phyloP scores from a whole-genome alignment of 1,140 invertebrate species.

The Akabosia matsudoensis region DNA sequence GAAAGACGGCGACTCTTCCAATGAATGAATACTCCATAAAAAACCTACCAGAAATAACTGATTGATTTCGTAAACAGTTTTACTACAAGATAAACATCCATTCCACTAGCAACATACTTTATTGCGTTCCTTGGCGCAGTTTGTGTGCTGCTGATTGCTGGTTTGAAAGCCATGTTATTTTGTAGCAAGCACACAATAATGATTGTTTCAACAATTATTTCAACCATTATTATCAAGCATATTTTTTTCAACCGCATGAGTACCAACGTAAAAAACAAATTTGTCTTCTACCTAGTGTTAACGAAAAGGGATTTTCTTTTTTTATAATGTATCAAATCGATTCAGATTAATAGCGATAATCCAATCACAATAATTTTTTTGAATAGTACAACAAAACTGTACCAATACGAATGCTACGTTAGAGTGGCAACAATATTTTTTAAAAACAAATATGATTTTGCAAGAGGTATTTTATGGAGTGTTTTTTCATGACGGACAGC shows the following conservation, averaged over 20 bases:
- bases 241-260: neutral
- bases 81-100: neutral
- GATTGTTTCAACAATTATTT: neutral
- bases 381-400: neutral
- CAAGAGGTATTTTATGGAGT: neutral
- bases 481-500: neutral
- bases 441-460: neutral
- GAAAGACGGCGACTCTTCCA: constrained; percentile 25
- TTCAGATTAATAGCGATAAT: too few relatives aligned
- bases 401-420: too few relatives aligned
- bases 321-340: neutral
- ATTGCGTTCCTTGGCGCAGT: too few relatives aligned
- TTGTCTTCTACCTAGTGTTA: neutral
- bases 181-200: neutral
- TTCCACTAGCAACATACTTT: neutral
- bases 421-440: too few relatives aligned
- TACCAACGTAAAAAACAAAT: neutral
- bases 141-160: too few relatives aligned
- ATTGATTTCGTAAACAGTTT: too few relatives aligned
- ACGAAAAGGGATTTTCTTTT: neutral
- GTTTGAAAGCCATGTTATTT: too few relatives aligned
- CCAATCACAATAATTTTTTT: neutral
- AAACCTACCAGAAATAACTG: neutral
- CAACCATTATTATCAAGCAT: too few relatives aligned
- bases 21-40: constrained; percentile 25